phyloP scores from a whole-genome alignment of 2,888 invertebrate genomes.

The Tetragnatha montana region DNA sequence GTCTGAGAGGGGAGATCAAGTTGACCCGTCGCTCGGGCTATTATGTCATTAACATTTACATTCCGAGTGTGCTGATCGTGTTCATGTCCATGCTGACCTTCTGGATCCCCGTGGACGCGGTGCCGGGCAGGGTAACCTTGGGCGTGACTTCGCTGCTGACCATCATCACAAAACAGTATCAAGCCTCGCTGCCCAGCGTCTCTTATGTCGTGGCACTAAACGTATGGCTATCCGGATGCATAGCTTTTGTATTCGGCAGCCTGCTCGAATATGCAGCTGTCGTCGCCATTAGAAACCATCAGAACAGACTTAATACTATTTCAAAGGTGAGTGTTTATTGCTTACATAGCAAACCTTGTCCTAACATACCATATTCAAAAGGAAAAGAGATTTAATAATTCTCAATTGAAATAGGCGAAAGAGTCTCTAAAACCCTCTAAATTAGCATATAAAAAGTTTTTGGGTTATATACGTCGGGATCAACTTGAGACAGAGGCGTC shows the following conservation, averaged over 20 bases:
- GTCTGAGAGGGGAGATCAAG: constrained; percentile 64
- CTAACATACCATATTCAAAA: too few relatives aligned
- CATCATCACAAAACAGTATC: constrained; percentile 72
- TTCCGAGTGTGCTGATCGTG: constrained; percentile 72
- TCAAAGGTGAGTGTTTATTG: too few relatives aligned
- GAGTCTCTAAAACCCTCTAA: too few relatives aligned
- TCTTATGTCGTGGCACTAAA: constrained; percentile 74
- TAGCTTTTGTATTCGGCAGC: constrained; percentile 73
- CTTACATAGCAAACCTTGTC: too few relatives aligned
- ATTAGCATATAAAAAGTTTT: too few relatives aligned
- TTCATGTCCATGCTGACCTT: constrained; percentile 72
- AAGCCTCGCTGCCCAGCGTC: constrained; percentile 73
- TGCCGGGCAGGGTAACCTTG: constrained; percentile 71
- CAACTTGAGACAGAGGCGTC: too few relatives aligned
- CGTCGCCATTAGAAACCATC: neutral
- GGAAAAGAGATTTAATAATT: too few relatives aligned
- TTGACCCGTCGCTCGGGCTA: constrained; percentile 67
- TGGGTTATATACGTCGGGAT: too few relatives aligned
- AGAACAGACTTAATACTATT: neutral
- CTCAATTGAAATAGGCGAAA: too few relatives aligned
- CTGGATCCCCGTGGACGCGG: constrained; percentile 72
- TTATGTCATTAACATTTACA: constrained; percentile 71
- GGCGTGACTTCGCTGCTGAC: constrained; percentile 90
- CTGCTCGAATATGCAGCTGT: constrained; percentile 4
- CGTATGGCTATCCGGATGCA: constrained; percentile 73